Evolutionary conservation across 2,113 vertebrate species (phyloP).

Genomic region (Odocoileus hemionus): DNA sequence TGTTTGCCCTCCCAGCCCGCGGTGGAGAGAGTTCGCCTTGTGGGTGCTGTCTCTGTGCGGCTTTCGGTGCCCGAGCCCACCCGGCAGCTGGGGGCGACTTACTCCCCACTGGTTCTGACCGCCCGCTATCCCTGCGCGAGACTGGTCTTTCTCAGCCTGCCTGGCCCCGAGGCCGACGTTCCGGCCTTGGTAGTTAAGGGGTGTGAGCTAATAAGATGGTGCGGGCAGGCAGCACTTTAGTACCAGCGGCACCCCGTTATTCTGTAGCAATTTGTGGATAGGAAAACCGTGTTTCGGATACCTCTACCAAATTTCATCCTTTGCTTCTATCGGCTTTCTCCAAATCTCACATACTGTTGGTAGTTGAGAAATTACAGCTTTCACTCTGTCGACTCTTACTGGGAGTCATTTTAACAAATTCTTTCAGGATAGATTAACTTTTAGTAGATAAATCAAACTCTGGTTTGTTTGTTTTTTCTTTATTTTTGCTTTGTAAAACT

Average conservation of each 20-base stretch:
- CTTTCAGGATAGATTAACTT: slow-evolving; percentile 44
- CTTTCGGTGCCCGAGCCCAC: background rate
- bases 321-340: background rate
- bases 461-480: background rate
- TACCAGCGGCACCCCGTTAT: background rate
- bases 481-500: slow-evolving; percentile 12
- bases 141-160: background rate
- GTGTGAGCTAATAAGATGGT: background rate
- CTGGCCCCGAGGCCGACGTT: background rate
- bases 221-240: background rate
- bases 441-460: slow-evolving; percentile 29
- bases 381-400: slow-evolving; percentile 8
- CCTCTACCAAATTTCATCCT: background rate
- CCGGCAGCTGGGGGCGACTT: background rate
- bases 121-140: background rate
- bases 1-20: background rate
- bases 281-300: slow-evolving; percentile 1
- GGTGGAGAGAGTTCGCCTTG: background rate
- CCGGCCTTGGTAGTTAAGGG: background rate
- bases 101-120: background rate
- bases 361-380: slow-evolving; percentile 41
- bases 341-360: background rate
- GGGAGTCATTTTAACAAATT: slow-evolving; percentile 47
- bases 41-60: rapidly evolving
- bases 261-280: background rate